Base-by-base conservation (phyloP, 2,113 vertebrate species). In the Pampusana beccarii region DNA sequence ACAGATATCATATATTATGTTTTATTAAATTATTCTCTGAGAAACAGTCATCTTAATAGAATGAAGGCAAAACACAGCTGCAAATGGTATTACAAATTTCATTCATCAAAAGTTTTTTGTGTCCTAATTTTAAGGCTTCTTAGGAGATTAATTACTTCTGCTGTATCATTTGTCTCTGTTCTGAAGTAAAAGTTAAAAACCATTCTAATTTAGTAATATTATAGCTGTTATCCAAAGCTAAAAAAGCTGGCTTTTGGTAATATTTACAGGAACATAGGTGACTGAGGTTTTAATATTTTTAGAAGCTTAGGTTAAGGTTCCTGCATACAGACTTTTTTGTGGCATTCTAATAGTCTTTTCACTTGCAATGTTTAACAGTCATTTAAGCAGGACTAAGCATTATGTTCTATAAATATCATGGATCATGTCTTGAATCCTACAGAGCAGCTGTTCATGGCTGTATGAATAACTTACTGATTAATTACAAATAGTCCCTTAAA, bases 391-490 rank as follows among this genome's bases (percentile, higher is more conserved):
- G 48, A 78, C 73, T 44, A 80, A 69, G 61, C 72, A 95, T 92
- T 93, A 96, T 91, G 80, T 71, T 89, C 94, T 95, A 95, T 91
- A 96, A 97, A 95, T 97, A 95, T 65, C 65, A 48, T 67, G 72
- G 60, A 95, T 94, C 92, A 89, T 86, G 91, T 81, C 75, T 95
- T 86, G 94, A 84, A 89, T 95, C 93, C 86, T 93, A 92, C 92
- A 89, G 80, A 93, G 80, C 92, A 97, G 96, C 89, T 96, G 89
- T 80, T 91, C 92, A 71, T 81, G 73, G 65, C 44, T 92, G 31
- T 74, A 64, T 92, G 86, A 95, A 95, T 94, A 96, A 95, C 89
- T 93, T 96, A 62, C 72, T 86, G 80, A 84, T 71, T 88, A 91
- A 95, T 95, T 92, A 80, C 80, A 83, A 12, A 10, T 78, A 84